A percentile compares a stretch with the other conserved stretches of the same genome.
Conservation (phyloP, 2,797 vertebrate species). For the Diplodus sargus region DNA sequence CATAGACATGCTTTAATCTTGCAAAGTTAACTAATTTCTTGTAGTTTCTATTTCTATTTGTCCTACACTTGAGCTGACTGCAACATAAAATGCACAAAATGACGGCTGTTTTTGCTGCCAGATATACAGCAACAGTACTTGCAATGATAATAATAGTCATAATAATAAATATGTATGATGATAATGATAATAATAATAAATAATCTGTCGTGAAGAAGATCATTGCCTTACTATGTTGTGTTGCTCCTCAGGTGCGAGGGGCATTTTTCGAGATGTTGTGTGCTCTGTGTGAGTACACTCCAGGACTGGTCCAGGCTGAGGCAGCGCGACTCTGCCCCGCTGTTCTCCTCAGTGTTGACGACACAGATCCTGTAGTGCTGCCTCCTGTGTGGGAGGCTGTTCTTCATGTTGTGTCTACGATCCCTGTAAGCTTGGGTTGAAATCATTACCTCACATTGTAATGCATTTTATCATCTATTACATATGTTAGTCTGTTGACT, state of each 20-base stretch:
- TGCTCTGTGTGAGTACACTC: slow-evolving; percentile 88
- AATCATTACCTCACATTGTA: slow-evolving; percentile 1
- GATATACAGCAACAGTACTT: neutral
- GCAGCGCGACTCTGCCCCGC: slow-evolving; percentile 88
- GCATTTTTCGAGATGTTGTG: slow-evolving; percentile 95
- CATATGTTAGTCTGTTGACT: neutral
- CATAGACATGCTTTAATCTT: neutral
- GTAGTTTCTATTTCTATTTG: no score
- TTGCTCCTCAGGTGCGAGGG: slow-evolving; percentile 88
- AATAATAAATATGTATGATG: no score
- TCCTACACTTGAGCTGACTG: neutral
- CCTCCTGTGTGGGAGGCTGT: slow-evolving; percentile 95
- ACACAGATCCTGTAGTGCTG: slow-evolving; percentile 93
- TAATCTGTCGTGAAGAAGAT: neutral
- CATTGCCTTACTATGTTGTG: neutral
- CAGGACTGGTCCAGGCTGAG: slow-evolving; percentile 88
- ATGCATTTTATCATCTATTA: neutral
- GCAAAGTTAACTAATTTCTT: neutral
- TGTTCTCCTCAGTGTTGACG: slow-evolving; percentile 93
- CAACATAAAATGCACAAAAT: neutral
- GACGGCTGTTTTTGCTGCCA: neutral
- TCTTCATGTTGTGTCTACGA: slow-evolving; percentile 87
- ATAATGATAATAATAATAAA: no score
- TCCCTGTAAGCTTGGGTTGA: slow-evolving; percentile 85
- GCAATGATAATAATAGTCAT: no score